Conservation (phyloP, 1,140 invertebrate genomes). For the Platyscapa corneri region DNA sequence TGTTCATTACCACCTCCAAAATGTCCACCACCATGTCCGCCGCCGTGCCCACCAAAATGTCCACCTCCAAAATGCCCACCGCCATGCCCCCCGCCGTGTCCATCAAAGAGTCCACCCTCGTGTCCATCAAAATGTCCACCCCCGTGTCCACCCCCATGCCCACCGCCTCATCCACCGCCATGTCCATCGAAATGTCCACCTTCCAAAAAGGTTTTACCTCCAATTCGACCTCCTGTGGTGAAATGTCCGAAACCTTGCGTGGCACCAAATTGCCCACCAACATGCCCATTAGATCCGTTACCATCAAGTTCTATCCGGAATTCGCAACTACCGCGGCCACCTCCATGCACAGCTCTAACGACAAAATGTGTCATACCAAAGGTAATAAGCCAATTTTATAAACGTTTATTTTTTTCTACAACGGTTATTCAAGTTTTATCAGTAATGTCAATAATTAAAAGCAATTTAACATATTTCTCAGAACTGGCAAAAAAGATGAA, state of each 20-base stretch:
- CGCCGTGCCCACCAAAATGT: background rate
- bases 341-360: too few relatives aligned
- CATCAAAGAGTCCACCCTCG: background rate
- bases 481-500: too few relatives aligned
- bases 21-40: background rate
- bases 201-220: background rate
- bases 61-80: background rate
- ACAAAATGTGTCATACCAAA: background rate
- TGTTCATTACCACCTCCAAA: background rate
- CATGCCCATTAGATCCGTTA: background rate
- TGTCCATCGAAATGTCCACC: slow-evolving; percentile 41
- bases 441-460: background rate
- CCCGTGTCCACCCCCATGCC: slow-evolving; percentile 18
- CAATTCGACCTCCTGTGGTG: too few relatives aligned
- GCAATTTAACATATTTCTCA: too few relatives aligned
- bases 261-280: slow-evolving; percentile 39
- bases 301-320: too few relatives aligned
- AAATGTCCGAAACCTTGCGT: slow-evolving; percentile 29
- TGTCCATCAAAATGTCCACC: slow-evolving; percentile 9
- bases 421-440: background rate
- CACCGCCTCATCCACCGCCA: slow-evolving; percentile 54
- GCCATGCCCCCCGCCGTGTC: slow-evolving; percentile 14
- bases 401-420: background rate
- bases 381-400: background rate
- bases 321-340: too few relatives aligned